Percentiles rank a stretch among this genome's conserved stretches.
These are phyloP conservation scores for Orchestes rusci DNA, from an alignment of 2,888 invertebrate species.

Conservation along the genomic window DNA sequence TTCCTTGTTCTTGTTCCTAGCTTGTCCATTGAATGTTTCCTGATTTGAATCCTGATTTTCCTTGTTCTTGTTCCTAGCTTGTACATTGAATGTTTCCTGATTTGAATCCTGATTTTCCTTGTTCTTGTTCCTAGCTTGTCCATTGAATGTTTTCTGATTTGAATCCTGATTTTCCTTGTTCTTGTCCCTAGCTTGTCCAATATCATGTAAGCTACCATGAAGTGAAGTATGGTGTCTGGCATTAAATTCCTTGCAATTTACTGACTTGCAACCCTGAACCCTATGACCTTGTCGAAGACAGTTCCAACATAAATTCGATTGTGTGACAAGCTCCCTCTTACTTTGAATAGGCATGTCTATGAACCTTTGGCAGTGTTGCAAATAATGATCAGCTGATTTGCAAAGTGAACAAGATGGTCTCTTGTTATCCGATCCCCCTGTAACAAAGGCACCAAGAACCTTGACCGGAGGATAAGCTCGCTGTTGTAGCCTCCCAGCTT, in stretches of 20 bases:
- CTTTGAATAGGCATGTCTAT: not conserved
- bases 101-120: too few relatives aligned
- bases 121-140: too few relatives aligned
- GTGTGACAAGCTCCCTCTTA: not conserved
- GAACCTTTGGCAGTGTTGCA: slow-evolving; percentile 1
- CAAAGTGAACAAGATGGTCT: not conserved
- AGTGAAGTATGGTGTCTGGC: not conserved
- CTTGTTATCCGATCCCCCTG: too few relatives aligned
- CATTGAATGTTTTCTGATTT: too few relatives aligned
- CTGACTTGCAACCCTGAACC: not conserved
- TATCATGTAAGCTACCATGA: too few relatives aligned
- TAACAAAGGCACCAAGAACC: not conserved
- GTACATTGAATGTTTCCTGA: too few relatives aligned
- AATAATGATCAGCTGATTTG: not conserved
- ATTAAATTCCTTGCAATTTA: not conserved
- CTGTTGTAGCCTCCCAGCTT: not conserved
- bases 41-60: too few relatives aligned
- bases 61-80: not conserved
- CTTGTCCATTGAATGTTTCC: not conserved
- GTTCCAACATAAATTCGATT: slow-evolving; percentile 1
- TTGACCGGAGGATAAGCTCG: not conserved
- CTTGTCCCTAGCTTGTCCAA: too few relatives aligned
- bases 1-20: not conserved
- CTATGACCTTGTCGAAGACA: slow-evolving; percentile 4
- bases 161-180: too few relatives aligned